These are phyloP conservation scores for Cyphotilapia sp. DNA, from an alignment of 2,113 vertebrate species.

Conservation along the genomic window DNA sequence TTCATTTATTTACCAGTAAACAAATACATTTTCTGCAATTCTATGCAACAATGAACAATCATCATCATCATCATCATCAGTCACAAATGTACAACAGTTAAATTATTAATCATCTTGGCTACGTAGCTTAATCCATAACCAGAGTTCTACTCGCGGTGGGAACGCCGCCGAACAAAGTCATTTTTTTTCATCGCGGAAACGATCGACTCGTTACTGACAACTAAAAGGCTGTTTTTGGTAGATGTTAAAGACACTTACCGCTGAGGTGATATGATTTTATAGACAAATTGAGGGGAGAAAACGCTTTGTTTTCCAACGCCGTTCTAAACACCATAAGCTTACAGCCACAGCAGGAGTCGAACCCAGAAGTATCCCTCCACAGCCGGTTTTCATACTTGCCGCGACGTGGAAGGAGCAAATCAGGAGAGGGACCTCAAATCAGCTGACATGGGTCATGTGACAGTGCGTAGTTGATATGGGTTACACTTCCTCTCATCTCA, in stretches of 20 bases:
- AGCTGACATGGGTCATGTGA: too few relatives aligned
- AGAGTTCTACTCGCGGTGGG: not conserved
- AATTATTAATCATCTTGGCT: not conserved
- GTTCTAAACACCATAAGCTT: not conserved
- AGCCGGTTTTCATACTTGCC: not conserved
- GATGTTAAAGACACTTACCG: not conserved
- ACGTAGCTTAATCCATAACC: not conserved
- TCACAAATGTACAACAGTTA: not conserved
- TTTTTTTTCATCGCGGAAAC: not conserved
- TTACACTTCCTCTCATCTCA: not conserved
- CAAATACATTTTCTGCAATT: too few relatives aligned
- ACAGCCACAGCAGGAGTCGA: not conserved
- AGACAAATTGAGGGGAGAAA: not conserved
- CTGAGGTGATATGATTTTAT: too few relatives aligned
- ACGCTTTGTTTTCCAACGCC: not conserved
- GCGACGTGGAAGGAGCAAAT: too few relatives aligned
- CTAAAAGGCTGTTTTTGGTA: not conserved
- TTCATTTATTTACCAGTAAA: not conserved
- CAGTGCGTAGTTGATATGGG: too few relatives aligned
- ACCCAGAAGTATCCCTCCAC: not conserved
- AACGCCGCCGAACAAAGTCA: too few relatives aligned
- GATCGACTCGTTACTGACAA: not conserved
- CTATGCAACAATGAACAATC: too few relatives aligned
- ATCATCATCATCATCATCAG: too few relatives aligned
- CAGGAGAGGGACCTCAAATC: too few relatives aligned